These are phyloP conservation scores for Drosophila orena DNA, from an alignment of 1,140 invertebrate species.

Conservation along the genomic window DNA sequence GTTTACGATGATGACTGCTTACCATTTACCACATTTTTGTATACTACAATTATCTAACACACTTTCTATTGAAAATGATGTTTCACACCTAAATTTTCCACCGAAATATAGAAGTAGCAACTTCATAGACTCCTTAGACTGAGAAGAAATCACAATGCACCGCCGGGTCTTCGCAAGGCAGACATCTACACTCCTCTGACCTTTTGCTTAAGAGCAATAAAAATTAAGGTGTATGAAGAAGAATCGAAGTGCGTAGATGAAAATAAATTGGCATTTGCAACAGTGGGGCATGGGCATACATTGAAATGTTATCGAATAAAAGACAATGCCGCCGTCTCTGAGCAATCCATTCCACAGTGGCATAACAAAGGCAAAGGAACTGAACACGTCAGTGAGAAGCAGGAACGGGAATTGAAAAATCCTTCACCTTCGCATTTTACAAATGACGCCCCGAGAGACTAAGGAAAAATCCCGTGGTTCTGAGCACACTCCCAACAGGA, in stretches of 20 bases:
- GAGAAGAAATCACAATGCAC: neutral
- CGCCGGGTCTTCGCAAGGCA: neutral
- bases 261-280: constrained; percentile 61
- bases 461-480: constrained; percentile 15
- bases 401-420: constrained; percentile 77
- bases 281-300: constrained; percentile 13
- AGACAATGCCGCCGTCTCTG: neutral
- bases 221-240: constrained; percentile 66
- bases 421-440: constrained; percentile 84
- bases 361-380: constrained; percentile 52
- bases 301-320: constrained; percentile 4
- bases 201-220: constrained; percentile 63
- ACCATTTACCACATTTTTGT: neutral
- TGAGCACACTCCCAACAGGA: constrained; percentile 53
- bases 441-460: constrained; percentile 84
- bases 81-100: too few relatives aligned
- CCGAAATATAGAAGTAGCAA: neutral
- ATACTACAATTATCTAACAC: neutral
- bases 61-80: neutral
- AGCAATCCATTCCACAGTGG: constrained; percentile 20
- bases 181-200: neutral
- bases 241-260: constrained; percentile 58
- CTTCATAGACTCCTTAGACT: too few relatives aligned
- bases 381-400: constrained; percentile 8
- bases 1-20: constrained; percentile 10